These are phyloP conservation scores for Darevskia mixta DNA, from an alignment of 2,797 vertebrate genomes.

Conservation along the genomic window DNA sequence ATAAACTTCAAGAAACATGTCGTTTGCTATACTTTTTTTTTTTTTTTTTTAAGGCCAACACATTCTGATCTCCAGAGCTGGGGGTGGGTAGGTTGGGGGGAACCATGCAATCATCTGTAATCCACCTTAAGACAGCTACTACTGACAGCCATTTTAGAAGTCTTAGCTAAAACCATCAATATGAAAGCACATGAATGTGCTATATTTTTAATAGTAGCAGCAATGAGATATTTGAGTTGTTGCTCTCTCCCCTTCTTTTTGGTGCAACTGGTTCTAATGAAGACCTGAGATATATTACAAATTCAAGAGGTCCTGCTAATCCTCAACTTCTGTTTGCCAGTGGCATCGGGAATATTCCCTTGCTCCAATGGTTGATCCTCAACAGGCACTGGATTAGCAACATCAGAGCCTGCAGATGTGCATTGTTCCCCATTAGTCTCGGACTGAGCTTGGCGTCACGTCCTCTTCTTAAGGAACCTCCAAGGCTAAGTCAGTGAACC, in stretches of 20 bases:
- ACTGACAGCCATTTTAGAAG: not conserved
- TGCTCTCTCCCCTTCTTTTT: conserved; percentile 16
- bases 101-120: not conserved
- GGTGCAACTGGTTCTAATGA: conserved; percentile 56
- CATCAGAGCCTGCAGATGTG: conserved; percentile 71
- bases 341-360: conserved; percentile 65
- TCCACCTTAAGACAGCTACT: not conserved
- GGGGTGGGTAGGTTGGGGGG: not conserved
- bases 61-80: not conserved
- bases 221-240: not conserved
- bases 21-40: not conserved
- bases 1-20: not conserved
- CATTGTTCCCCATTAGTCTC: conserved; percentile 76
- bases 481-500: conserved; percentile 71
- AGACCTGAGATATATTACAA: conserved; percentile 57
- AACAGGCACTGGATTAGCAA: conserved; percentile 74
- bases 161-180: not conserved
- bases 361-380: conserved; percentile 69
- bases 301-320: conserved; percentile 69
- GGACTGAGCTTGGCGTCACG: conserved; percentile 69
- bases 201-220: not conserved
- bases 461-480: conserved; percentile 72
- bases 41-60: not conserved
- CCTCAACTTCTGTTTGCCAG: conserved; percentile 67
- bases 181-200: not conserved